Evolutionary conservation across 2,888 invertebrate genomes (phyloP).

Genomic region (Catotricha subobsoleta): DNA sequence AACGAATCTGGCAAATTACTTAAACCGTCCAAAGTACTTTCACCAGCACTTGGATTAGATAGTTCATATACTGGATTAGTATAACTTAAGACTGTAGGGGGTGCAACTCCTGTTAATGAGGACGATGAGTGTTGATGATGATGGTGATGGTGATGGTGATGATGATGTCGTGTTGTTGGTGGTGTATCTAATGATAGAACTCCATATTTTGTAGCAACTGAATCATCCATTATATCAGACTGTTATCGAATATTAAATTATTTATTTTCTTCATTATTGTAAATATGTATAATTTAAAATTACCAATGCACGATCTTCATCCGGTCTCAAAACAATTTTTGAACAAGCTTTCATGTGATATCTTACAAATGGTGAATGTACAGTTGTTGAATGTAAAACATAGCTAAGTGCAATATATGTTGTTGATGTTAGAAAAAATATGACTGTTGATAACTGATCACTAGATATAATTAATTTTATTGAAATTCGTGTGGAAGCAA

Average conservation of each 20-base stretch:
- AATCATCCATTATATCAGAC: conserved; percentile 6
- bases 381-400: conserved; percentile 55
- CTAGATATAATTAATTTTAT: conserved; percentile 64
- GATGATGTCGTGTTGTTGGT: neutral
- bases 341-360: conserved; percentile 63
- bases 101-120: conserved; percentile 17
- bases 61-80: conserved; percentile 75
- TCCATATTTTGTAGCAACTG: neutral
- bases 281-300: conserved; percentile 5
- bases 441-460: conserved; percentile 63
- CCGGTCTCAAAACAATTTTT: conserved; percentile 65
- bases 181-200: neutral
- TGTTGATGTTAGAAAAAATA: conserved; percentile 71
- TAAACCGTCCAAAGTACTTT: conserved; percentile 29
- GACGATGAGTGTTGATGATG: neutral
- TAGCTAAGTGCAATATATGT: conserved; percentile 59
- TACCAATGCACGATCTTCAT: conserved; percentile 43
- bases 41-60: conserved; percentile 38
- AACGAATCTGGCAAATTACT: conserved; percentile 23
- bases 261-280: neutral
- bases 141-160: conserved; percentile 17
- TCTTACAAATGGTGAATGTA: conserved; percentile 63
- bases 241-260: conserved; percentile 2
- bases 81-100: conserved; percentile 49
- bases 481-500: conserved; percentile 65